A percentile compares a stretch with the other conserved stretches of the same genome.
phyloP scores from a whole-genome alignment of 2,888 invertebrate species.

The Parapristionchus giblindavisi region DNA sequence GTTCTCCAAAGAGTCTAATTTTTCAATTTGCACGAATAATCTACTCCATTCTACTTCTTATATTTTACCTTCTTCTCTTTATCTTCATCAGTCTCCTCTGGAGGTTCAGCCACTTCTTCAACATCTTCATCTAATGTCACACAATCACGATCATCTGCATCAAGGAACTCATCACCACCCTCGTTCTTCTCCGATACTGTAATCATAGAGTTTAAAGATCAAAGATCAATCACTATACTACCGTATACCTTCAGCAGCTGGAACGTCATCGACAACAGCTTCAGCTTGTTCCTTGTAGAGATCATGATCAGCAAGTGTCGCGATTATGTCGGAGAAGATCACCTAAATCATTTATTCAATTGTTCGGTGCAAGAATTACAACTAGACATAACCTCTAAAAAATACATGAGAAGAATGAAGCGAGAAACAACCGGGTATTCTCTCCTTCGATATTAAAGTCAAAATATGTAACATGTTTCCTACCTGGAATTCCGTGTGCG shows the following conservation, averaged over 20 bases:
- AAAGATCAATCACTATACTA: not conserved
- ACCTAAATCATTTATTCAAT: slow-evolving; percentile 1
- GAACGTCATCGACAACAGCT: not conserved
- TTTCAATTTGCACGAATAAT: not conserved
- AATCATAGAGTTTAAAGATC: not conserved
- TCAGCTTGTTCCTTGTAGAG: slow-evolving; percentile 16
- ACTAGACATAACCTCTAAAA: not conserved
- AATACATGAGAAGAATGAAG: too few relatives aligned
- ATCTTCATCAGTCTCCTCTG: slow-evolving; percentile 11
- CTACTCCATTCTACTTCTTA: slow-evolving; percentile 15
- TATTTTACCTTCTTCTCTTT: slow-evolving; percentile 12
- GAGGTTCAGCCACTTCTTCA: not conserved
- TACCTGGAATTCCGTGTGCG: slow-evolving; percentile 1
- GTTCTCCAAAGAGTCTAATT: not conserved
- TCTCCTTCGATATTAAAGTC: too few relatives aligned
- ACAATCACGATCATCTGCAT: not conserved
- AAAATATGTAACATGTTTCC: not conserved
- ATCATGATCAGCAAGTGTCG: not conserved
- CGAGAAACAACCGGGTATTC: too few relatives aligned
- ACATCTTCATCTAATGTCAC: slow-evolving; percentile 8
- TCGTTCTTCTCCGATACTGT: not conserved
- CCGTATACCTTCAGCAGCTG: not conserved
- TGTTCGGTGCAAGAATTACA: not conserved
- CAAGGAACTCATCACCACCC: slow-evolving; percentile 18
- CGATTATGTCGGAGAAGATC: not conserved